Evolutionary conservation across 2,797 vertebrate species (phyloP).

Genomic region (Spheniscus humboldti): DNA sequence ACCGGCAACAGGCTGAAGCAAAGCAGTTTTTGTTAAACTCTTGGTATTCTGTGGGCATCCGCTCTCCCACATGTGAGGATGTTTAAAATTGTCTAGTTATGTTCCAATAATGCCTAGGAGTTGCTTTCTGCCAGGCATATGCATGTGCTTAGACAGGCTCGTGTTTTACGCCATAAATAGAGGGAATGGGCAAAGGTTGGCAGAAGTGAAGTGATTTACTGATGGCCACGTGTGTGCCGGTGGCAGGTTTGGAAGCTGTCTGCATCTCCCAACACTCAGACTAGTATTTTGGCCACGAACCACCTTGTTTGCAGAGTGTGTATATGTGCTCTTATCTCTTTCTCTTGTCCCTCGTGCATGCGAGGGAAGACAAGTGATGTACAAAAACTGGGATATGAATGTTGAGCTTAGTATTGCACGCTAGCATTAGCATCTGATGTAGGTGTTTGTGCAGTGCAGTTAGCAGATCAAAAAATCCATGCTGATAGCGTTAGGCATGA

Average conservation of each 20-base stretch:
- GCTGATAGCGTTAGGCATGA: fast-evolving
- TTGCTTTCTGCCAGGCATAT: background rate
- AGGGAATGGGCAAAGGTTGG: background rate
- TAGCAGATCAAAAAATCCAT: background rate
- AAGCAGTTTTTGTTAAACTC: background rate
- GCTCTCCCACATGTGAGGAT: background rate
- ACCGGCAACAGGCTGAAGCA: background rate
- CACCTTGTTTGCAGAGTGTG: background rate
- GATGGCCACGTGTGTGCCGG: fast-evolving
- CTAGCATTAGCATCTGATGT: fast-evolving
- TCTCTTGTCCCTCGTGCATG: fast-evolving
- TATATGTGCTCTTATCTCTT: fast-evolving
- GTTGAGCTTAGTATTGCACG: fast-evolving
- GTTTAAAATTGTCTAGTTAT: background rate
- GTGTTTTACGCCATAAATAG: fast-evolving
- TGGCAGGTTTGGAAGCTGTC: background rate
- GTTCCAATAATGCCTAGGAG: background rate
- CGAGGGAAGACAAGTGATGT: background rate
- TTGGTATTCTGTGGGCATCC: background rate
- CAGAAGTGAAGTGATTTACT: background rate
- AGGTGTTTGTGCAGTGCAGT: background rate
- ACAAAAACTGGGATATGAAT: fast-evolving
- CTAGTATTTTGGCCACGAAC: fast-evolving
- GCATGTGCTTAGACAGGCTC: background rate
- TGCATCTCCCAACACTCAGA: background rate